Evolutionary conservation across 2,888 invertebrate species (phyloP), one percentile per base, ranked within the genome.

Genomic region (Choreutis nemorana): DNA sequence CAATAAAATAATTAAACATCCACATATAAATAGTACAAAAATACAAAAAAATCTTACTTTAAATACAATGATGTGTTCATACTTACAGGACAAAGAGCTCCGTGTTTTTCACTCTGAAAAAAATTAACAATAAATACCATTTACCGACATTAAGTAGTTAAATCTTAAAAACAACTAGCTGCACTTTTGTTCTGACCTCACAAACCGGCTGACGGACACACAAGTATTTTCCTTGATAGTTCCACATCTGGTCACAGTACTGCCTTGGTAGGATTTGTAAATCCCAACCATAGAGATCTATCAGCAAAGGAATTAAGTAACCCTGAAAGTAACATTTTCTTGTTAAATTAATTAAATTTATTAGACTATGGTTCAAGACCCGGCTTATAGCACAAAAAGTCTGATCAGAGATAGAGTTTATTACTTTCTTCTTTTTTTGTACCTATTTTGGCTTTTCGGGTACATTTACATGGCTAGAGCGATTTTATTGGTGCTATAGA

Each of bases 1-100:
- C 28, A 4, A 26, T 18, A 26, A 20, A 12, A 24, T 1, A 20
- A 16, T 30, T 18, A 18, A n/a, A 2, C 18, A 6, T 8, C 4
- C 4, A 8, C 8, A 18, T 18, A 6, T 6, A 18, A 18, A 18
- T 18, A 6, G 5, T 18, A 6, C 5, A 6, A 5, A 18, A 5
- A 6, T 18, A 8, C 18, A 8, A 18, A 18, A 18, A 18, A 18
- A 18, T 18, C 18, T 6, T 18, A 18, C 18, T 8, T 18, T 18
- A 5, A 18, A 5, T 18, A 18, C 18, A 18, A 6, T 5, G 5
- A 18, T 18, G 5, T 18, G 5, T 6, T 18, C 8, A 3, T 37
- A 65, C 68, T 70, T 50, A 73, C 75, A 34, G 75, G 75, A 48
- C 73, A 73, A 28, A 73, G 38, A 2, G 62, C 63, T 39, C 73